Evolutionary conservation across 2,888 invertebrate genomes (phyloP), one percentile per base, ranked within the genome.

Genomic region (Hirudinaria manillensis): DNA sequence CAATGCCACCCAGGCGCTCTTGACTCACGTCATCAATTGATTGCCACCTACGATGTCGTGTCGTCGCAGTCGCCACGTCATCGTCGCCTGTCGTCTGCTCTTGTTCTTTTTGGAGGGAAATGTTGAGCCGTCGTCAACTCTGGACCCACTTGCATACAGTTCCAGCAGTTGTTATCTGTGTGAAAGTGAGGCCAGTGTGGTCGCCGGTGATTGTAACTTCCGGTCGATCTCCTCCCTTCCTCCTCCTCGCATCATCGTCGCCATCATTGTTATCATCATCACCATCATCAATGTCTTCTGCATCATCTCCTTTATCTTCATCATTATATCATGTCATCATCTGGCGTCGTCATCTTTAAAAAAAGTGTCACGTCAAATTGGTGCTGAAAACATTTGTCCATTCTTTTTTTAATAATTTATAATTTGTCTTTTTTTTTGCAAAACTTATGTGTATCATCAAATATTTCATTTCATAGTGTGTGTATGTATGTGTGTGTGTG

Each of bases 141-240:
- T 68, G 68, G 68, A 68, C 68, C 68, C 68, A 68, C 68, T 68
- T 68, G 34, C 68, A 68, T 68, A 68, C 68, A 68, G 68, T 68
- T 68, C 32, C 29, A 36, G 24, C 24, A 61, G 16, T 56, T 21
- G 32, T 66, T 34, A 32, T 51, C 55, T 77, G 77, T 77, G 77
- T 77, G 77, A 77, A 77, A 77, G 77, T 77, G 77, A 77, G 77
- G 77, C 77, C 77, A 77, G 77, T 77, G 77, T 77, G 77, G 77
- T 75, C 32, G 53, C 16, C 24, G 32, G 56, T 56, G 19, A n/a
- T 45, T 45, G 19, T 38, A n/a, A 45, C 45, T 45, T 10, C 45
- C 1, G 45, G 21, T 13, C 4, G 2, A 19, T 13, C 27, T 61
- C 61, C n/a, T 61, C 61, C 24, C 21, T n/a, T 10, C 21, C 61